phyloP scores from a whole-genome alignment of 2,797 vertebrate species.

The Pempheris klunzingeri region DNA sequence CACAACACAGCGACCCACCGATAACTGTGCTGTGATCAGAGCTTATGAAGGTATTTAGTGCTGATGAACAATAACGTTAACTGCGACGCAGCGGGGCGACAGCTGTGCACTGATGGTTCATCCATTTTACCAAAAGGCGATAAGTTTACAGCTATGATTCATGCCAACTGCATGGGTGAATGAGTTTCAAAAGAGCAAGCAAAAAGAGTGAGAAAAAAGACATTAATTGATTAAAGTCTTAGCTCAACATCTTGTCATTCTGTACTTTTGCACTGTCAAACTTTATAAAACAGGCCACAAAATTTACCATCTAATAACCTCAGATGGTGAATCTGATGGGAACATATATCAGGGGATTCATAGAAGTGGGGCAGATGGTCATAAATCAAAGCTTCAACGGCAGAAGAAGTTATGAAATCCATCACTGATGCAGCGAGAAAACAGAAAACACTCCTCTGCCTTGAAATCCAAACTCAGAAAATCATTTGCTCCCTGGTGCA shows the following conservation, averaged over 20 bases:
- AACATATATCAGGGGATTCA: conserved; percentile 8
- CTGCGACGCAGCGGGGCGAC: too few relatives aligned
- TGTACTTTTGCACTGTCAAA: background rate
- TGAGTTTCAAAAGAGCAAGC: background rate
- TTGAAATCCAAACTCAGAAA: conserved; percentile 30
- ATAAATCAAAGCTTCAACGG: conserved; percentile 36
- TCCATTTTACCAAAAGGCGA: background rate
- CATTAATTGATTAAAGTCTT: background rate
- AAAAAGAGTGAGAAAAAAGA: too few relatives aligned
- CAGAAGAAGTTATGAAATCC: conserved; percentile 59
- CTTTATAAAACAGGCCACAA: background rate
- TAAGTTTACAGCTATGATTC: background rate
- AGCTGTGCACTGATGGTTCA: too few relatives aligned
- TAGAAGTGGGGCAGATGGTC: background rate
- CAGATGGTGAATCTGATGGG: conserved; percentile 27
- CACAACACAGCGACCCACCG: too few relatives aligned
- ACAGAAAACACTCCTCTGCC: conserved; percentile 27
- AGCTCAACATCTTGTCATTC: background rate
- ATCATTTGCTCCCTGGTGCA: conserved; percentile 19
- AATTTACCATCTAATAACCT: conserved; percentile 16
- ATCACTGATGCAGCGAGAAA: conserved; percentile 29
- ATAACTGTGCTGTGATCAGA: too few relatives aligned
- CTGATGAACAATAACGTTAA: too few relatives aligned
- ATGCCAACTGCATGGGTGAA: background rate
- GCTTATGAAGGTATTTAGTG: too few relatives aligned